phyloP scores from a whole-genome alignment of 1,140 invertebrate species.

The Drosophila hydei region DNA sequence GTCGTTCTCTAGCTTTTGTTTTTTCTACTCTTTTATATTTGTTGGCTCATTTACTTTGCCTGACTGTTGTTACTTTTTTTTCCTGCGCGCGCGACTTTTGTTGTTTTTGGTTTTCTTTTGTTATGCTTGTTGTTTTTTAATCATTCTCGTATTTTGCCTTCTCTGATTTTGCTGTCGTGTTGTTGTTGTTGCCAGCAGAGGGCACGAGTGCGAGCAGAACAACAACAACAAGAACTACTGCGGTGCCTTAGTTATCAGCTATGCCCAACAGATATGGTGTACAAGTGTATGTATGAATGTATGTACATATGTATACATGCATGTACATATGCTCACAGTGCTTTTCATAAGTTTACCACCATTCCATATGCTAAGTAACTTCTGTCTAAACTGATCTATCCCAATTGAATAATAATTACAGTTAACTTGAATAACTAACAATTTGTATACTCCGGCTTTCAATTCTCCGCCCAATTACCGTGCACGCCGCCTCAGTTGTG shows the following conservation, averaged over 20 bases:
- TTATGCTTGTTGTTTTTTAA: conserved; percentile 56
- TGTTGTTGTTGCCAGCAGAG: conserved; percentile 39
- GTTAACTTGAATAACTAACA: too few relatives aligned
- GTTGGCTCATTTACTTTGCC: conserved; percentile 75
- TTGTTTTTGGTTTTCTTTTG: conserved; percentile 57
- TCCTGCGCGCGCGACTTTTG: conserved; percentile 43
- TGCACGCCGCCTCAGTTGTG: conserved; percentile 25
- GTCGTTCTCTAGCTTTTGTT: conserved; percentile 64
- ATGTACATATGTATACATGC: background rate
- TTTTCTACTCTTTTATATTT: conserved; percentile 57
- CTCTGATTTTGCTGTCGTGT: conserved; percentile 54
- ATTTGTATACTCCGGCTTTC: too few relatives aligned
- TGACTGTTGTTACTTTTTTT: conserved; percentile 48
- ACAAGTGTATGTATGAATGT: background rate
- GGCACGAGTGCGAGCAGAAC: conserved; percentile 29
- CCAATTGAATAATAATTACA: conserved; percentile 6
- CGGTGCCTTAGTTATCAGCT: conserved; percentile 44
- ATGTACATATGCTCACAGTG: conserved; percentile 10
- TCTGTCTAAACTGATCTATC: conserved; percentile 29
- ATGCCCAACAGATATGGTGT: conserved; percentile 36
- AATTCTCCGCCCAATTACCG: background rate
- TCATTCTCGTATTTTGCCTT: conserved; percentile 60
- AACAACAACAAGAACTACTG: conserved; percentile 32
- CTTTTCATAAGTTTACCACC: conserved; percentile 17
- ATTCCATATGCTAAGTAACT: background rate